Base-by-base conservation (phyloP, 2,113 vertebrate species). In the Pionites leucogaster region DNA sequence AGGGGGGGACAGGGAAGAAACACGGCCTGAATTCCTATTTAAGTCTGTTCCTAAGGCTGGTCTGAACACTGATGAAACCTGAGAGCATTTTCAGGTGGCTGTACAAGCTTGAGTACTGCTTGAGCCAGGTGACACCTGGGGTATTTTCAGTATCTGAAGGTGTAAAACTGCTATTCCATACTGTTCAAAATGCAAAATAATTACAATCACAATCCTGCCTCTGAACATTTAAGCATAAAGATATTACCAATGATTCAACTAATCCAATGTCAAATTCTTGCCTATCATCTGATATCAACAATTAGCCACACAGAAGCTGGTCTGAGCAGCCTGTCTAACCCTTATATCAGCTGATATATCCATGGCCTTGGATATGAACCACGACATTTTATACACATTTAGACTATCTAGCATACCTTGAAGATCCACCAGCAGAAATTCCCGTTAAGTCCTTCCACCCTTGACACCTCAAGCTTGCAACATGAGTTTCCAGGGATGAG, bases 21-120 rank as follows among this genome's bases (percentile, higher is more conserved):
- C 0, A 2, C 6, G 3, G 2, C n/a, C n/a, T 14, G 33, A 20
- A 47, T 6, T n/a, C 7, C 1, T 7, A 1, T 1, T 31, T 8
- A 25, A 11, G 57, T 2, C 70, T 47, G 55, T 19, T n/a, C 82
- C 82, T 5, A 3, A 6, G n/a, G 47, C 24, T 35, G 65, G 13
- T 37, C 65, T 25, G 65, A 49, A 13, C 1, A 2, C 4, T 10
- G 64, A 13, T 0, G 39, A 65, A 70, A 25, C 31, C 37, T 24
- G 75, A 10, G 16, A 35, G 35, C 8, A 6, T 15, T 17, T 28
- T 65, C 62, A 67, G 74, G 75, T 0, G 29, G 31, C 17, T 7
- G 2, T 6, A 5, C 0, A 1, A 52, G 49, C 33, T 8, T 3
- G 42, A 69, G 85, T 68, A 59, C 41, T 6, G 76, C 76, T 5